A percentile compares a stretch with the other conserved stretches of the same genome.
Evolutionary conservation across 2,888 invertebrate species (phyloP).

Genomic region (Sarcophaga rosellei): DNA sequence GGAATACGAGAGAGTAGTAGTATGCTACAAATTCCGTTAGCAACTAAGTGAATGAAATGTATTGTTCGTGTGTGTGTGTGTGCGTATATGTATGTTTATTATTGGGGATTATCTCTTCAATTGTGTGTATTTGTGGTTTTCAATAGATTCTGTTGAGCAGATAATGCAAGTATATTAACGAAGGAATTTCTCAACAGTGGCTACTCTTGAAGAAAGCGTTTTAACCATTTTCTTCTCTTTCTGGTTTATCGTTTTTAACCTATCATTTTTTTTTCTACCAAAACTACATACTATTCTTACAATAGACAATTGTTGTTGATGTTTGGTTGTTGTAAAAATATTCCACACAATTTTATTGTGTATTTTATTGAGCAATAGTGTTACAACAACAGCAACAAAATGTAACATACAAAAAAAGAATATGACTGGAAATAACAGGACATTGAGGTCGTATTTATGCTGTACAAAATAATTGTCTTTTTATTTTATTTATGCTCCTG

Average conservation of each 20-base stretch:
- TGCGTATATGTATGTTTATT: too few species aligned
- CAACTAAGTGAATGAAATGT: constrained; percentile 24
- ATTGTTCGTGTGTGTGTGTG: background rate
- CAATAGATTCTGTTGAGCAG: background rate
- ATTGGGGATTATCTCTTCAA: constrained; percentile 57
- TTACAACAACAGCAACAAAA: constrained; percentile 9
- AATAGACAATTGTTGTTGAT: background rate
- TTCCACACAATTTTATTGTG: constrained; percentile 61
- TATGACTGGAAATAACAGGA: constrained; percentile 43
- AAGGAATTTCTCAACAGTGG: background rate
- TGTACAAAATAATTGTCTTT: background rate
- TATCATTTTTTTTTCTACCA: background rate
- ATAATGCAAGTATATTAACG: constrained; percentile 4
- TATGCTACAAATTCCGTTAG: constrained; percentile 14
- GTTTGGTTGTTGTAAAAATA: background rate
- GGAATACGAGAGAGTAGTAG: background rate
- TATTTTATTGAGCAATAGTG: constrained; percentile 60
- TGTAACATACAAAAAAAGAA: background rate
- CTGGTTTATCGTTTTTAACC: constrained; percentile 5
- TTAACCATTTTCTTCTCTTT: background rate
- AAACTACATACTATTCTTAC: too few species aligned
- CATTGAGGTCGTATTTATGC: background rate
- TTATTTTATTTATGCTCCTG: background rate
- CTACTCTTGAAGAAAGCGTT: background rate
- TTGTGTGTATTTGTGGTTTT: constrained; percentile 42